Evolutionary conservation across 2,888 invertebrate species (phyloP).

Genomic region (Acheta domesticus): DNA sequence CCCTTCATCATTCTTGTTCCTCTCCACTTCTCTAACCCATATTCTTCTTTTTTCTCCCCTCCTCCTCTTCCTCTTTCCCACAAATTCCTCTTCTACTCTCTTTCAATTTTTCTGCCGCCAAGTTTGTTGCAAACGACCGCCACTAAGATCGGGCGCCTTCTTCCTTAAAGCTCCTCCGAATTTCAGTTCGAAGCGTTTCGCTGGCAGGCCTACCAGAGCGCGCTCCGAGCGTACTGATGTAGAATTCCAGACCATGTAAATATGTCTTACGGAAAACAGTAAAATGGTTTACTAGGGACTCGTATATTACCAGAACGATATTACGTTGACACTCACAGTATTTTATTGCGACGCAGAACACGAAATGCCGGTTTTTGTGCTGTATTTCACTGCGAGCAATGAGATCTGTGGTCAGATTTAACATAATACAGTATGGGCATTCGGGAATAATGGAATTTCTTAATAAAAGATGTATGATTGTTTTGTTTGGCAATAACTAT

Average conservation of each 20-base stretch:
- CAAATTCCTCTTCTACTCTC: no score
- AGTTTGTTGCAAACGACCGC: no score
- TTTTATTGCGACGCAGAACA: background rate
- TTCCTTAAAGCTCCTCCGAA: background rate
- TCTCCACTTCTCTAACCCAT: no score
- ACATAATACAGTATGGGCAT: background rate
- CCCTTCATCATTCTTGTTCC: no score
- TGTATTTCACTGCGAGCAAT: background rate
- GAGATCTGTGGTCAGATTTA: slow-evolving; percentile 3
- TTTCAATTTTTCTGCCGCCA: no score
- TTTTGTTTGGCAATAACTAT: background rate
- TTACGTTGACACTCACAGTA: background rate
- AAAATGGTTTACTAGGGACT: background rate
- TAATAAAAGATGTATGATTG: background rate
- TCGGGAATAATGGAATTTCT: background rate
- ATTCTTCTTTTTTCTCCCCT: no score
- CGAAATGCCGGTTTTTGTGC: background rate
- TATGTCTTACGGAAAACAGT: slow-evolving; percentile 18
- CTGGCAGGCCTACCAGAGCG: background rate
- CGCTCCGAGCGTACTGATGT: background rate
- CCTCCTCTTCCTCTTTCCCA: no score
- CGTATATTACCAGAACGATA: background rate
- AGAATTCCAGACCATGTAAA: background rate
- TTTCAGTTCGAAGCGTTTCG: background rate
- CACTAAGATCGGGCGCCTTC: no score